Percentiles rank a stretch among this genome's conserved stretches.
phyloP scores from a whole-genome alignment of 2,888 invertebrate species.

The Stenodera caucasica region DNA sequence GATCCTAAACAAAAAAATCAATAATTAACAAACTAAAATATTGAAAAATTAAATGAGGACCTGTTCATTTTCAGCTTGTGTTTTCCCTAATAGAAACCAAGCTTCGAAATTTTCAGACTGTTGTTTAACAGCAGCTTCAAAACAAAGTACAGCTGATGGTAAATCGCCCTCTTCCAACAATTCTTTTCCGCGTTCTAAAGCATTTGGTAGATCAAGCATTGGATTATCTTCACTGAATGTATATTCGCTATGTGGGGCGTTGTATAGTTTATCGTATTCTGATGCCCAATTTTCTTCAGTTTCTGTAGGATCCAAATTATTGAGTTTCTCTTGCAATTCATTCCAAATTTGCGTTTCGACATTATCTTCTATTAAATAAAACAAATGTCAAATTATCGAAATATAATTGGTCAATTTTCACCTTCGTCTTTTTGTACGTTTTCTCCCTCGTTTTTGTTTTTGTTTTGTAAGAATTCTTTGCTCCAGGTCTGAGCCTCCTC shows the following conservation, averaged over 20 bases:
- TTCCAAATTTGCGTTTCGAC: conserved; percentile 67
- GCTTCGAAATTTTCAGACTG: conserved; percentile 76
- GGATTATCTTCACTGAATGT: conserved; percentile 84
- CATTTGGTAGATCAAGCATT: conserved; percentile 73
- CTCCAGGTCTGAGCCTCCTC: conserved; percentile 56
- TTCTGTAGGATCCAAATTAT: conserved; percentile 64
- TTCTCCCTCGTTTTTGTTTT: conserved; percentile 35
- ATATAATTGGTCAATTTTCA: background rate
- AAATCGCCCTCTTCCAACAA: conserved; percentile 85
- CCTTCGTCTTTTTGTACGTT: background rate
- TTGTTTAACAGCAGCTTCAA: conserved; percentile 92
- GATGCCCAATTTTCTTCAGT: conserved; percentile 66
- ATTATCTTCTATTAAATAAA: conserved; percentile 46
- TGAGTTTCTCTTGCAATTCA: conserved; percentile 73
- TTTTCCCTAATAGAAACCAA: conserved; percentile 86
- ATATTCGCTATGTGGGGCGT: conserved; percentile 69
- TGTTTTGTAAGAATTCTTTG: conserved; percentile 53
- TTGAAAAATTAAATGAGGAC: conserved; percentile 41
- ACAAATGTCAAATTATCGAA: background rate
- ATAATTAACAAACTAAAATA: background rate
- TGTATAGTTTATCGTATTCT: conserved; percentile 65
- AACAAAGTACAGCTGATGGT: conserved; percentile 92
- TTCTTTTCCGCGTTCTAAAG: conserved; percentile 83
- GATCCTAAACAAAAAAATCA: conserved; percentile 66
- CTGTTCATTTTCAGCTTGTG: conserved; percentile 98